Conservation (phyloP, 2,888 invertebrate species). For the Phengaris arion region DNA sequence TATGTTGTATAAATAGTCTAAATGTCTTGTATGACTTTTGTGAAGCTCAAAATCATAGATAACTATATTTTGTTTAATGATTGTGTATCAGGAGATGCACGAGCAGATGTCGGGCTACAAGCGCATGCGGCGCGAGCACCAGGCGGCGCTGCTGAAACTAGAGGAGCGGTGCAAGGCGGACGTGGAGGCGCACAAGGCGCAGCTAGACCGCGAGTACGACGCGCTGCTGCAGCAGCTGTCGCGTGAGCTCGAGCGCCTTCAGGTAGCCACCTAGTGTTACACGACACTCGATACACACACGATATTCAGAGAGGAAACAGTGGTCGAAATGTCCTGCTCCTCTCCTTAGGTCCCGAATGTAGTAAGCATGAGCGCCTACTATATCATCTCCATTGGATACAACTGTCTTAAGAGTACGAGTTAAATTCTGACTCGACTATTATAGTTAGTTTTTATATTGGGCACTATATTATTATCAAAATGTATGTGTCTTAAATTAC, state of each 20-base stretch:
- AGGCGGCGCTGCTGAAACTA: conserved; percentile 94
- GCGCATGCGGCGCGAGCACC: conserved; percentile 97
- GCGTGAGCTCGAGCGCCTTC: conserved; percentile 93
- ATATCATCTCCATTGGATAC: too few species aligned
- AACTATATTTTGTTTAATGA: not conserved
- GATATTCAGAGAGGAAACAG: too few species aligned
- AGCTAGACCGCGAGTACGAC: conserved; percentile 98
- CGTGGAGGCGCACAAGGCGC: conserved; percentile 97
- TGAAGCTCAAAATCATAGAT: not conserved
- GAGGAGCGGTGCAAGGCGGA: conserved; percentile 98
- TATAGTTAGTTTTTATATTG: too few species aligned
- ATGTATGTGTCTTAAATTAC: not conserved
- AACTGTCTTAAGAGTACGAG: too few species aligned
- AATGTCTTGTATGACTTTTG: too few species aligned
- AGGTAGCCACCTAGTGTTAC: conserved; percentile 62
- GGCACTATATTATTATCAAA: too few species aligned
- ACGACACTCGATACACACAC: too few species aligned
- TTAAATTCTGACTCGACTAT: too few species aligned
- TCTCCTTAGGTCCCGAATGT: too few species aligned
- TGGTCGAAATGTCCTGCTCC: too few species aligned
- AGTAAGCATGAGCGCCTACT: too few species aligned
- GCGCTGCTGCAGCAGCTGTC: conserved; percentile 93
- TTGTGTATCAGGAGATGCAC: conserved; percentile 91
- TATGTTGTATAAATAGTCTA: too few species aligned
- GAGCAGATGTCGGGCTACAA: conserved; percentile 99